Conservation (phyloP, 2,113 vertebrate species). For the Onychorhynchus coronatus region DNA sequence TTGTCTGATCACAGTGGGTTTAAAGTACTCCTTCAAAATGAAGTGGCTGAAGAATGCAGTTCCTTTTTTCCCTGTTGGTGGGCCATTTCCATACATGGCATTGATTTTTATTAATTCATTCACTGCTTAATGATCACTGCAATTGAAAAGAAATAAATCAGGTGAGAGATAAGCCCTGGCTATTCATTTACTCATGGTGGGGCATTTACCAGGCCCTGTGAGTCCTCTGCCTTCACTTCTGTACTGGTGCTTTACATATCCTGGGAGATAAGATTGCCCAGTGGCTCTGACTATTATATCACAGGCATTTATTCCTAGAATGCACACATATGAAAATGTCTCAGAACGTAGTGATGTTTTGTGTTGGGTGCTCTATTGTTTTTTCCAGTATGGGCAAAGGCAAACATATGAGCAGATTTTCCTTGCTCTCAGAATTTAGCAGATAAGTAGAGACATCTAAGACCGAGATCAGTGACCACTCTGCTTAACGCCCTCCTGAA, state of each 20-base stretch:
- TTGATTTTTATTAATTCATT: neutral
- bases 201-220: neutral
- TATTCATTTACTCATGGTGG: neutral
- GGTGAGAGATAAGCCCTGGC: neutral
- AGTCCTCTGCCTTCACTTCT: neutral
- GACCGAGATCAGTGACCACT: neutral
- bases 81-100: neutral
- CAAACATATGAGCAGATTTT: neutral
- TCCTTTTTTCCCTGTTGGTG: neutral
- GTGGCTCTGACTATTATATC: neutral
- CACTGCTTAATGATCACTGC: neutral
- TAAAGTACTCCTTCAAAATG: neutral
- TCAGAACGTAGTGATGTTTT: neutral
- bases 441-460: neutral
- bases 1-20: neutral
- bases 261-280: neutral
- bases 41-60: neutral
- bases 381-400: neutral
- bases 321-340: neutral
- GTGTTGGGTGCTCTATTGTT: neutral
- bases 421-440: neutral
- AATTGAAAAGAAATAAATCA: neutral
- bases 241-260: neutral
- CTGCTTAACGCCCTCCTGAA: neutral
- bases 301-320: neutral